phyloP scores from a whole-genome alignment of 1,140 invertebrate species.

The Drosophila ironensis region DNA sequence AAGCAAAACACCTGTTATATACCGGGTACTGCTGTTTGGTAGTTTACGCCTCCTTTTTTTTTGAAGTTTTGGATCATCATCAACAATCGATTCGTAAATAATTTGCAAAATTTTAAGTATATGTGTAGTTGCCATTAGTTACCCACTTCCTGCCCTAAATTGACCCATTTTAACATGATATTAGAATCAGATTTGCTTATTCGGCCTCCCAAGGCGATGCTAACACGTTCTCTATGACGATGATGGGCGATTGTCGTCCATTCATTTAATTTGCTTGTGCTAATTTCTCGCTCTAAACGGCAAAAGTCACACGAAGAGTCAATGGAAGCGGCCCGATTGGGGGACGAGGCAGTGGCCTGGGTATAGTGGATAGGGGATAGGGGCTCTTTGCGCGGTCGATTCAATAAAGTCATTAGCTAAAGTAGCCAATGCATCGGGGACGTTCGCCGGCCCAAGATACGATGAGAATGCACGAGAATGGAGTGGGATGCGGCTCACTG shows the following conservation, averaged over 20 bases:
- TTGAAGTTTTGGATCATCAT: no score
- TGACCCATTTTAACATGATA: background rate
- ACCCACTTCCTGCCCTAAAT: background rate
- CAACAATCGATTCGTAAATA: no score
- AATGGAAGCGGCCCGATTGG: conserved; percentile 15
- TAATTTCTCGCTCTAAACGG: conserved; percentile 66
- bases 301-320: conserved; percentile 71
- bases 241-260: conserved; percentile 54
- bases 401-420: conserved; percentile 78
- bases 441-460: conserved; percentile 18
- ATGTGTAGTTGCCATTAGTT: background rate
- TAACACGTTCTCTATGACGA: conserved; percentile 25
- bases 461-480: background rate
- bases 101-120: no score
- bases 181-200: background rate
- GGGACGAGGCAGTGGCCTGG: background rate
- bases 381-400: conserved; percentile 39
- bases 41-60: no score
- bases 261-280: conserved; percentile 70
- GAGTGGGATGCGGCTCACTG: conserved; percentile 52
- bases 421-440: conserved; percentile 67
- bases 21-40: no score
- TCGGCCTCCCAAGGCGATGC: conserved; percentile 13
- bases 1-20: no score
- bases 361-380: background rate